Evolutionary conservation across 2,888 invertebrate genomes (phyloP).

Genomic region (Neocrepidodera transversa): DNA sequence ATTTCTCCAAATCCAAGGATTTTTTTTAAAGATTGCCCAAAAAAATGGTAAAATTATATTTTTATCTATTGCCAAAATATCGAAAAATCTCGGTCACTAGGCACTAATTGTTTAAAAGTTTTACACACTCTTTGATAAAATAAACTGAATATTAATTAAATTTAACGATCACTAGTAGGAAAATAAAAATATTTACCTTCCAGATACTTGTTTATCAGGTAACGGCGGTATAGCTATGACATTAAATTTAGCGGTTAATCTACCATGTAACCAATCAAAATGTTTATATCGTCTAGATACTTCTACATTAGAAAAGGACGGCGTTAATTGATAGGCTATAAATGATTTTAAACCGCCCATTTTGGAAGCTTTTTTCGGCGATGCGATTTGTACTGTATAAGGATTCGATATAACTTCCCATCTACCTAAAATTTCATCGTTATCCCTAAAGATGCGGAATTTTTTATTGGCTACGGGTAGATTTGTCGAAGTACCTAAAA

Average conservation of each 20-base stretch:
- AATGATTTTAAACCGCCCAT: constrained; percentile 97
- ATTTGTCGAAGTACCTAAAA: constrained; percentile 71
- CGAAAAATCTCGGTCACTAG: no score
- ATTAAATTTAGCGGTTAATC: constrained; percentile 92
- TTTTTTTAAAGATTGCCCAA: no score
- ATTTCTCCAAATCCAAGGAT: no score
- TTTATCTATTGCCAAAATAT: no score
- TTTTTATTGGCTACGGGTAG: constrained; percentile 54
- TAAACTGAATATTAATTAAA: no score
- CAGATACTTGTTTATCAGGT: constrained; percentile 92
- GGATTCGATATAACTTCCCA: constrained; percentile 79
- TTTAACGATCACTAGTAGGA: no score
- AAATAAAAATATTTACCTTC: constrained; percentile 20
- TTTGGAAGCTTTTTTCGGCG: constrained; percentile 97
- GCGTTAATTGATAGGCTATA: constrained; percentile 95
- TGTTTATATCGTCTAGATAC: constrained; percentile 96
- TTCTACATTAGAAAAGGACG: constrained; percentile 92
- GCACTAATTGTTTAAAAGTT: no score
- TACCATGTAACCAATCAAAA: constrained; percentile 98
- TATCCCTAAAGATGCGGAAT: constrained; percentile 68
- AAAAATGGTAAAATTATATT: no score
- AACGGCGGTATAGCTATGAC: constrained; percentile 95
- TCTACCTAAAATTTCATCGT: constrained; percentile 74
- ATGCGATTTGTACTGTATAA: constrained; percentile 87
- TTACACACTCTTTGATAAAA: no score